These are phyloP conservation scores for Cyanoderma ruficeps DNA, from an alignment of 2,113 vertebrate genomes.

Conservation along the genomic window DNA sequence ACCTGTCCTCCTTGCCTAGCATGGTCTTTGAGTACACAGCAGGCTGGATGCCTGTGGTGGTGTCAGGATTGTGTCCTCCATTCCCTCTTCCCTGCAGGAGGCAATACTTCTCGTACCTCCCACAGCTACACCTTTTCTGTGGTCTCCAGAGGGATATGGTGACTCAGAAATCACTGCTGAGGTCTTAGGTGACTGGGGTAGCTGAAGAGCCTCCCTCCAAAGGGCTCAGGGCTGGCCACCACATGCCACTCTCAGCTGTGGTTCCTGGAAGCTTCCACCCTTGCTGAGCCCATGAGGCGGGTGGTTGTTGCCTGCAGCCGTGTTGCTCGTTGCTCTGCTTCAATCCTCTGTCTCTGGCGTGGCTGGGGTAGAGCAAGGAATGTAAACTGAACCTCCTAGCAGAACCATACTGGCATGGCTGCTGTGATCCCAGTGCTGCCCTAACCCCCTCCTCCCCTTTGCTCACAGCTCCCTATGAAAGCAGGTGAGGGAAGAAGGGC, in stretches of 20 bases:
- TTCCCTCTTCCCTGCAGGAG: background rate
- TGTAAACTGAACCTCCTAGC: background rate
- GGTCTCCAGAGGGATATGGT: background rate
- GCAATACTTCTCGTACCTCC: background rate
- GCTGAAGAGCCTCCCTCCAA: background rate
- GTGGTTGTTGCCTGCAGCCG: background rate
- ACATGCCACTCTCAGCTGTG: rapidly evolving
- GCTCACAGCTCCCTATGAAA: background rate
- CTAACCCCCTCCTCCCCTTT: background rate
- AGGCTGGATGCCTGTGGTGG: background rate
- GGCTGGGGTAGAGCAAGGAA: background rate
- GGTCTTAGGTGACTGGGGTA: background rate
- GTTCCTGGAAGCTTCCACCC: background rate
- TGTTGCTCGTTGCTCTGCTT: background rate
- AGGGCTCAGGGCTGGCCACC: background rate
- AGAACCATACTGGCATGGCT: background rate
- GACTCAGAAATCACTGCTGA: background rate
- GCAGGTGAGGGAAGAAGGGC: background rate
- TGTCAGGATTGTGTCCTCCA: background rate
- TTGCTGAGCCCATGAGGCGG: background rate
- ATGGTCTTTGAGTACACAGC: background rate
- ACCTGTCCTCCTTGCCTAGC: background rate
- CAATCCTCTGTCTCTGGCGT: background rate
- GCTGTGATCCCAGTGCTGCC: background rate
- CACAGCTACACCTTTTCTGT: background rate